phyloP scores from a whole-genome alignment of 2,888 invertebrate genomes.

The Pemphredon lugubris region DNA sequence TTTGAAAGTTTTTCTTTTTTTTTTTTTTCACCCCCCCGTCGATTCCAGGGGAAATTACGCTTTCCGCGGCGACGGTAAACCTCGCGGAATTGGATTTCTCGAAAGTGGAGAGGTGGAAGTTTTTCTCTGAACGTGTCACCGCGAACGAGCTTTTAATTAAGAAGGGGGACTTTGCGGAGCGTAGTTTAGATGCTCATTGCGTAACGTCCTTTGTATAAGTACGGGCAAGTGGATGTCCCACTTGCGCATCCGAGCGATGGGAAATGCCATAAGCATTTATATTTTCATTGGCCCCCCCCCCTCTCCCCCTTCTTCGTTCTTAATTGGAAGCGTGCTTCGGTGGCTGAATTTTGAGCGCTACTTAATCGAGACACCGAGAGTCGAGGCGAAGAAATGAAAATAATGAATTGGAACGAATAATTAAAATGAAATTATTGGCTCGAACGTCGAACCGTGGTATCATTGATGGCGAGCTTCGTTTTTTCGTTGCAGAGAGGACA shows the following conservation, averaged over 20 bases:
- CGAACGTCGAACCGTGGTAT: constrained; percentile 10
- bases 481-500: constrained; percentile 69
- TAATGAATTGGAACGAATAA: no score
- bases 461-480: constrained; percentile 30
- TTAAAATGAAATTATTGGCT: no score
- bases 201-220: constrained; percentile 42
- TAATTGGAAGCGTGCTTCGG: background rate
- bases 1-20: no score
- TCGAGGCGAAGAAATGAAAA: no score
- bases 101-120: no score
- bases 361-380: no score
- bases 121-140: no score
- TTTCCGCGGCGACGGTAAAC: no score
- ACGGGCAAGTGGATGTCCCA: constrained; percentile 32
- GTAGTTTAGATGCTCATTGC: constrained; percentile 48
- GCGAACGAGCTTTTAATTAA: constrained; percentile 40
- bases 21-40: no score
- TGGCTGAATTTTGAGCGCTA: background rate
- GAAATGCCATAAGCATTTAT: constrained; percentile 16
- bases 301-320: background rate
- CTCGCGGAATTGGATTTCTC: no score
- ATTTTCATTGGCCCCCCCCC: constrained; percentile 7
- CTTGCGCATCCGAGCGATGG: constrained; percentile 38
- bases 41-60: no score
- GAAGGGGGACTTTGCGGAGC: constrained; percentile 32